Percentiles rank a stretch among this genome's conserved stretches.
phyloP scores from a whole-genome alignment of 2,113 vertebrate genomes.

The Salminus brasiliensis region DNA sequence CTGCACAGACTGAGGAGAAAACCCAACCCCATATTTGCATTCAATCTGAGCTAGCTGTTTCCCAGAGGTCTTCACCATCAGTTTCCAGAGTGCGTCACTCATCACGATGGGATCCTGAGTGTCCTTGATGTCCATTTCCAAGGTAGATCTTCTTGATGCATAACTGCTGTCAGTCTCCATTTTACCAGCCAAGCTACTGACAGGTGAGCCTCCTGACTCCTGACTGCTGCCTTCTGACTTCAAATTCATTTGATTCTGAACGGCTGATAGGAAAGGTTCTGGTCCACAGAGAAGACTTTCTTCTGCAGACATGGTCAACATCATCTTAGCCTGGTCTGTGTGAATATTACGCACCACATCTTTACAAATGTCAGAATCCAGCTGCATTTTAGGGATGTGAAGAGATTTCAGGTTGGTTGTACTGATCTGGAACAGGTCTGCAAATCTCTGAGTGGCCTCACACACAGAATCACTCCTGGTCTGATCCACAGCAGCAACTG shows the following conservation, averaged over 20 bases:
- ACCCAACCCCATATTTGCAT: conserved; percentile 57
- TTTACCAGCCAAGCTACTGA: background rate
- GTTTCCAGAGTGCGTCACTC: conserved; percentile 39
- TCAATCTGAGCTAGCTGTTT: conserved; percentile 31
- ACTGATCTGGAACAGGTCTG: background rate
- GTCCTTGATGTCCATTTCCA: conserved; percentile 53
- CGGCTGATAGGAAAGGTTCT: rapidly evolving
- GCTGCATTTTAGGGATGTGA: background rate
- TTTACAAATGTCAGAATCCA: background rate
- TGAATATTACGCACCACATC: background rate
- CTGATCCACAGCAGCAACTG: background rate
- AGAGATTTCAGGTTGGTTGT: rapidly evolving
- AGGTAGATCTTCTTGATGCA: rapidly evolving
- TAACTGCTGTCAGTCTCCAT: rapidly evolving
- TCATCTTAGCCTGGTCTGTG: conserved; percentile 15
- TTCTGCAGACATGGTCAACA: conserved; percentile 49
- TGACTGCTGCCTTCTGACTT: background rate
- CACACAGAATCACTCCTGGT: background rate
- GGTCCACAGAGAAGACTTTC: conserved; percentile 50
- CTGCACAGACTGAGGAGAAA: background rate
- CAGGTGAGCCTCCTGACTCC: background rate
- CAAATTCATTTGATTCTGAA: background rate
- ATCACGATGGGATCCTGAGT: conserved; percentile 45
- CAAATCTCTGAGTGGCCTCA: conserved; percentile 43
- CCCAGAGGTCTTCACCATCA: background rate